Conservation (phyloP, 2,113 vertebrate genomes). For the Rhombomys opimus region DNA sequence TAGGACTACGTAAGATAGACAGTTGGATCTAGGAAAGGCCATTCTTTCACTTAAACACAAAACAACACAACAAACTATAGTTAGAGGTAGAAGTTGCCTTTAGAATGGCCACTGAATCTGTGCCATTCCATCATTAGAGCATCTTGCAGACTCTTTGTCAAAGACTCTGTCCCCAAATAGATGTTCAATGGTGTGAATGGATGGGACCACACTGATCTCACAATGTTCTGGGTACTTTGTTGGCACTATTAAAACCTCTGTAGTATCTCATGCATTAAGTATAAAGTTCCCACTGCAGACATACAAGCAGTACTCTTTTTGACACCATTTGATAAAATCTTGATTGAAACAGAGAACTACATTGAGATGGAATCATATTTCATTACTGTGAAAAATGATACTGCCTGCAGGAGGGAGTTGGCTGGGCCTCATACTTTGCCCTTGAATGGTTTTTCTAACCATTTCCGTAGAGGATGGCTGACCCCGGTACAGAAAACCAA, state of each 20-base stretch:
- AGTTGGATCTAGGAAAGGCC: not conserved
- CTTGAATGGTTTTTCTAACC: not conserved
- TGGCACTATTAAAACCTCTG: not conserved
- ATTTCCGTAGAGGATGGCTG: not conserved
- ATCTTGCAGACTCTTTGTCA: not conserved
- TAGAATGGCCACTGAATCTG: not conserved
- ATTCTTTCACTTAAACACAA: not conserved
- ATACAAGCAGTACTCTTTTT: conserved; percentile 5
- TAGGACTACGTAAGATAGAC: not conserved
- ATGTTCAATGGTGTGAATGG: not conserved
- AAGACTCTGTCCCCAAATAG: not conserved
- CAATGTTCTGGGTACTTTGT: not conserved
- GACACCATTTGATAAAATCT: not conserved
- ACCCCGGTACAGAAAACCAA: not conserved
- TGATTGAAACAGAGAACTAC: not conserved
- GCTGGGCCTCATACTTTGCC: not conserved
- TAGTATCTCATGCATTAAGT: not conserved
- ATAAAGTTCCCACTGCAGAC: not conserved
- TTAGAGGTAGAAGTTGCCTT: not conserved
- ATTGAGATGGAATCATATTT: conserved; percentile 16
- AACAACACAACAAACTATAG: not conserved
- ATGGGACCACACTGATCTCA: not conserved
- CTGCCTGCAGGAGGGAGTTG: not conserved
- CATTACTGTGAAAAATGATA: not conserved
- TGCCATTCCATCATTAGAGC: not conserved